Conservation (phyloP, 1,140 invertebrate species). For the Chrysomallon squamiferum region DNA sequence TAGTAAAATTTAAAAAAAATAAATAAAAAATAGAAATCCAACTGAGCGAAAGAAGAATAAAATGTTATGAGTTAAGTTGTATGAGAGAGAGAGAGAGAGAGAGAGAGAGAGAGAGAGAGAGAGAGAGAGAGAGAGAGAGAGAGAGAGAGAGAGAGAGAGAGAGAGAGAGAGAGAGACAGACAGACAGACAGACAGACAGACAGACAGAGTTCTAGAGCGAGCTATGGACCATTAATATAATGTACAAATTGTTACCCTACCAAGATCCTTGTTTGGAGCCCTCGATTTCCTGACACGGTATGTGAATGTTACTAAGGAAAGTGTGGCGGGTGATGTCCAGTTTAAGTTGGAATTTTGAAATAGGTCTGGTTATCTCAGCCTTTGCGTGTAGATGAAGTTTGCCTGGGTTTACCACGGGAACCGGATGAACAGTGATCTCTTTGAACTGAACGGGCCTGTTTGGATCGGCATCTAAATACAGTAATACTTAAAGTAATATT, state of each 20-base stretch:
- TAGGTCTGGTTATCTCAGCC: background rate
- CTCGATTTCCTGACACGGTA: background rate
- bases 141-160: background rate
- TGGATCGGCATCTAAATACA: too few species aligned
- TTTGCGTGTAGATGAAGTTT: background rate
- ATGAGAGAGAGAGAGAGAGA: slow-evolving; percentile 6
- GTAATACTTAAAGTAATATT: too few species aligned
- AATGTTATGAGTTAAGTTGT: background rate
- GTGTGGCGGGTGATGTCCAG: background rate
- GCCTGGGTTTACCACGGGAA: background rate
- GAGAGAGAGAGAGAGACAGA: slow-evolving; percentile 4
- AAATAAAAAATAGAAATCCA: background rate
- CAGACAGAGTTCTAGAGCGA: too few species aligned
- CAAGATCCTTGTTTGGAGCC: too few species aligned
- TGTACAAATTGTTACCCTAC: too few species aligned
- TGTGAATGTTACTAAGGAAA: background rate
- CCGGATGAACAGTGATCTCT: background rate
- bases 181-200: too few species aligned
- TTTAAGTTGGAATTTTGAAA: background rate
- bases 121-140: background rate
- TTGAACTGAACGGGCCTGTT: background rate
- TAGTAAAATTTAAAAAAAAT: background rate
- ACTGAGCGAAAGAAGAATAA: background rate
- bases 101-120: slow-evolving; percentile 3
- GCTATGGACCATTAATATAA: background rate